Conservation (phyloP, 2,888 invertebrate genomes). For the Eupithecia subumbrata region DNA sequence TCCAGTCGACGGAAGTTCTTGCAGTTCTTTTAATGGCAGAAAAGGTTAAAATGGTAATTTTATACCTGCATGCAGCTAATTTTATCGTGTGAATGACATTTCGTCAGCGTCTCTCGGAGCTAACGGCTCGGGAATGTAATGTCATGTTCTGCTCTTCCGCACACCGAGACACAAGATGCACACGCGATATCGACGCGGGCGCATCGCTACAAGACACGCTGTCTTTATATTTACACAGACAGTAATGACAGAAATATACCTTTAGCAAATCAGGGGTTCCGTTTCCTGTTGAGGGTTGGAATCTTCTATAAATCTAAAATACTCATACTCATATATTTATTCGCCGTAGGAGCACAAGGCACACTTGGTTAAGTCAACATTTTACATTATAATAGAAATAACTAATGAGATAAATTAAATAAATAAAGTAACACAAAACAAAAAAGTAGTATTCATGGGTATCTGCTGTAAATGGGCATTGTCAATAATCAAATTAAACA, state of each 20-base stretch:
- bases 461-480: no score
- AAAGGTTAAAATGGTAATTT: background rate
- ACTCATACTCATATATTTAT: no score
- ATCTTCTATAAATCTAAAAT: no score
- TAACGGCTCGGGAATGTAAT: conserved; percentile 28
- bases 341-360: no score
- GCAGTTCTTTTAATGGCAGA: background rate
- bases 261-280: background rate
- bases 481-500: no score
- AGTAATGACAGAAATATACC: no score
- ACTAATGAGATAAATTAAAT: no score
- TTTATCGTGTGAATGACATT: conserved; percentile 13
- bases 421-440: no score
- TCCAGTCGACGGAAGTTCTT: background rate
- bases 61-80: background rate
- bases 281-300: background rate
- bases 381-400: no score
- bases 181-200: conserved; percentile 22
- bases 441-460: no score
- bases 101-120: background rate
- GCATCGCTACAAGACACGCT: background rate
- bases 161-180: conserved; percentile 19
- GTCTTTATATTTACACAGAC: background rate
- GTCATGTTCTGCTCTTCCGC: conserved; percentile 36
- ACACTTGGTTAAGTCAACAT: no score